These are phyloP conservation scores for Limnephilus lunatus DNA, from an alignment of 2,888 invertebrate genomes.

Conservation along the genomic window DNA sequence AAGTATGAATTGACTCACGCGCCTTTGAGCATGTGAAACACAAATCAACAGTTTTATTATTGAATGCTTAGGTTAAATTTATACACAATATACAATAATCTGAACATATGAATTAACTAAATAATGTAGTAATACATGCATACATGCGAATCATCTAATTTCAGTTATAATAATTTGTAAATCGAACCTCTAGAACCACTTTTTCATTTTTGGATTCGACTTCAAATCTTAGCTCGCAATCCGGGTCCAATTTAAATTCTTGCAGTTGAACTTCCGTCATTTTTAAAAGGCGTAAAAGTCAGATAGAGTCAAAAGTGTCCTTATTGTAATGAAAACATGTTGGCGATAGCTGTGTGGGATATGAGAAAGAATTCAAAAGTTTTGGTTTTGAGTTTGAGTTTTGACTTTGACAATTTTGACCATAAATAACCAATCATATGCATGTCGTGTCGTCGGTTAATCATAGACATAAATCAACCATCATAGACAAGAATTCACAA, in stretches of 20 bases:
- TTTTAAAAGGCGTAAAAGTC: constrained; percentile 60
- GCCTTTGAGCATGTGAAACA: background rate
- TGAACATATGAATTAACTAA: background rate
- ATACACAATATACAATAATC: background rate
- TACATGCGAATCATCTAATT: background rate
- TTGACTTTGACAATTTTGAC: too few relatives aligned
- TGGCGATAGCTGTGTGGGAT: background rate
- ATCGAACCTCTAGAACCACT: constrained; percentile 84
- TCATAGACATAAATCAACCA: too few relatives aligned
- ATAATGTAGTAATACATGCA: background rate
- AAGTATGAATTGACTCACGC: background rate
- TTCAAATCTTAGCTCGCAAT: constrained; percentile 96
- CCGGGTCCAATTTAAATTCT: constrained; percentile 91
- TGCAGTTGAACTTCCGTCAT: constrained; percentile 77
- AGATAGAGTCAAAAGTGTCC: background rate
- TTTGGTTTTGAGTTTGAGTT: too few relatives aligned
- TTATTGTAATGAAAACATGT: background rate
- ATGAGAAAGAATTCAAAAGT: too few relatives aligned
- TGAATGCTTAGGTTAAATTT: background rate
- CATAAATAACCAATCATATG: too few relatives aligned
- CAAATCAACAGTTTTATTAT: background rate
- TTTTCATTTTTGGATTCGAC: constrained; percentile 92
- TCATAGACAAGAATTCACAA: too few relatives aligned
- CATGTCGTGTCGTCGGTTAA: too few relatives aligned
- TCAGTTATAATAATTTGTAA: background rate